Base-by-base conservation (phyloP, 2,797 vertebrate genomes). In the Prionace glauca region DNA sequence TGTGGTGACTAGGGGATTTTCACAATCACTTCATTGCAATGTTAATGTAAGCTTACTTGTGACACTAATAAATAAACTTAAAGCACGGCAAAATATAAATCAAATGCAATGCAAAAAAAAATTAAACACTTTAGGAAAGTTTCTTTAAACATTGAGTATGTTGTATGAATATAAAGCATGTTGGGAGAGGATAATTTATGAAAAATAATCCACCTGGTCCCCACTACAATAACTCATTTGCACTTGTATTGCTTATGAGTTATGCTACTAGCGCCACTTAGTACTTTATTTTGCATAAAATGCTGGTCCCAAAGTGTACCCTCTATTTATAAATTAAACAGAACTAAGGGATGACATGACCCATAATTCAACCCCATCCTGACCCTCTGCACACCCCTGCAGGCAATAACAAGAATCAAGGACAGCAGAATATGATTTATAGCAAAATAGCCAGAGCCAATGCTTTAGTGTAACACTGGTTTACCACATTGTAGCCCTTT, bases 311-410 rank as follows among this genome's bases (percentile, higher is more conserved):
- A 77, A 77, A 50, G 93, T 95, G 69, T 56, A 95, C 60, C 93
- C 71, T 95, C 71, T 56, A 95, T 72, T 95, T 95, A 95, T 95
- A 95, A 95, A 95, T 95, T 95, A 95, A 95, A 95, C 93, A 94
- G 69, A 94, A 77, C 93, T 95, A n/a, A 95, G 50, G 93, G 67
- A 77, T 95, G 71, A 32, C 56, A 32, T 95, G 93, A 77, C 71
- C 93, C 29, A 56, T 50, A 77, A 77, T 56, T 72, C 71, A 95
- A 95, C 69, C 71, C 93, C 29, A 95, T 26, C 45, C 93, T 45
- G 29, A 95, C 50, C 71, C 71, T 95, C 93, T 50, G 67, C 29
- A 50, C 71, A 95, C 45, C 45, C 93, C 93, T 95, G 45, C 71
- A 95, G 93, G 93, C 71, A 60, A 94, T 56, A 77, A 95, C 93